These are phyloP conservation scores for Agrenia bidenticulata DNA, from an alignment of 2,888 invertebrate species.

Conservation along the genomic window DNA sequence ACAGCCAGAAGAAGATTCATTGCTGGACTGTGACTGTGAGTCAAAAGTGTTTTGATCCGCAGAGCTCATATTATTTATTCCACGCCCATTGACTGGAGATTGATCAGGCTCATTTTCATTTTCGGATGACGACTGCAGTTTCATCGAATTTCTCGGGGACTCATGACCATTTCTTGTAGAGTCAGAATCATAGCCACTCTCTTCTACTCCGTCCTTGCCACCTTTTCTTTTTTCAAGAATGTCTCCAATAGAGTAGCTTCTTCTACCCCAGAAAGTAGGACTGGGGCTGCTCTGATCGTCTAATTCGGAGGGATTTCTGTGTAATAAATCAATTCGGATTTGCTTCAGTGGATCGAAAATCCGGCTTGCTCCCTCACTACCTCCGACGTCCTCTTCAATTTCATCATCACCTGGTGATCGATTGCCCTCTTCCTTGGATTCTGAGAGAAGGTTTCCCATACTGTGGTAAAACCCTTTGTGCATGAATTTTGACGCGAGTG, in stretches of 20 bases:
- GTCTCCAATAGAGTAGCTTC: constrained; percentile 48
- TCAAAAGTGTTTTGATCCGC: not conserved
- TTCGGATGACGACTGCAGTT: constrained; percentile 25
- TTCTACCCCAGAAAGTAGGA: constrained; percentile 19
- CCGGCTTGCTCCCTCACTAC: not conserved
- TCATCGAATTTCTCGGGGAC: constrained; percentile 42
- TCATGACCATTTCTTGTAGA: constrained; percentile 57
- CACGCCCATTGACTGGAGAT: not conserved
- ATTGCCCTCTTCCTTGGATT: constrained; percentile 12
- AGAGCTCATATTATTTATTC: not conserved
- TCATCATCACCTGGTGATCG: constrained; percentile 13
- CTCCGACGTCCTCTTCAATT: constrained; percentile 4
- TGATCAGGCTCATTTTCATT: not conserved
- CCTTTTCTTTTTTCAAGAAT: constrained; percentile 28
- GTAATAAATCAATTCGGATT: constrained; percentile 48
- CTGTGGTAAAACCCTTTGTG: constrained; percentile 48
- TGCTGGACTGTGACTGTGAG: constrained; percentile 3
- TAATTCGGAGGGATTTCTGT: constrained; percentile 41
- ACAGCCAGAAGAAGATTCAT: not conserved
- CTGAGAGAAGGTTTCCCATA: constrained; percentile 45
- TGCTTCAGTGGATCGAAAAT: constrained; percentile 42
- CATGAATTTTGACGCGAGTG: constrained; percentile 12
- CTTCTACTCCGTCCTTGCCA: constrained; percentile 55
- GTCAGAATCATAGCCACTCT: constrained; percentile 66
- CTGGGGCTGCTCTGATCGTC: constrained; percentile 28